Conservation (phyloP, 2,113 vertebrate species). For the Planiliza haematocheilus region DNA sequence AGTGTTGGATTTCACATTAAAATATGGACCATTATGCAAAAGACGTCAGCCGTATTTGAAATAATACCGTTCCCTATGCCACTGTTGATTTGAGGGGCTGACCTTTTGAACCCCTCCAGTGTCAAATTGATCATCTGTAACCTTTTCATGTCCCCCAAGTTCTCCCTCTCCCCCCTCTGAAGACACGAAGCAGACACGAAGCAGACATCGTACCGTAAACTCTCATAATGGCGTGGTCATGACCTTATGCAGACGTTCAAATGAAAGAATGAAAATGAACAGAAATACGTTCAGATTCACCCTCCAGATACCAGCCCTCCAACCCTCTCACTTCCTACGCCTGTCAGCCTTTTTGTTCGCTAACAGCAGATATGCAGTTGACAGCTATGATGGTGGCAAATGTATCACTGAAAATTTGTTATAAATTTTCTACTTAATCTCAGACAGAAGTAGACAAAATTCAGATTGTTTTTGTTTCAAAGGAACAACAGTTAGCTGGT, state of each 20-base stretch:
- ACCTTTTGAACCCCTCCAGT: constrained; percentile 73
- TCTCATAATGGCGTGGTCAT: constrained; percentile 43
- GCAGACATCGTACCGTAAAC: constrained; percentile 38
- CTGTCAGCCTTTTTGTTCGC: neutral
- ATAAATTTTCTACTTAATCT: neutral
- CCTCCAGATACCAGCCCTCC: neutral
- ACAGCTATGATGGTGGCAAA: neutral
- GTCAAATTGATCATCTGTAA: constrained; percentile 75
- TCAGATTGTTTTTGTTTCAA: no score
- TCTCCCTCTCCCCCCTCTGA: neutral
- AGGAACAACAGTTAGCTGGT: no score
- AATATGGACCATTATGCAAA: constrained; percentile 59
- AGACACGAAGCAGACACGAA: constrained; percentile 48
- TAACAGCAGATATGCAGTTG: neutral
- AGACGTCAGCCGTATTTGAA: constrained; percentile 52
- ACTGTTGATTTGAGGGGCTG: constrained; percentile 59
- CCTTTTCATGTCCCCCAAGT: constrained; percentile 67
- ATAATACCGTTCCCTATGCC: constrained; percentile 53
- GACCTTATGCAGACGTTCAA: constrained; percentile 50
- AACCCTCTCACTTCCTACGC: neutral
- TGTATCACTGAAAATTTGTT: no score
- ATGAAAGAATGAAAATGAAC: constrained; percentile 29
- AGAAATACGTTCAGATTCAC: constrained; percentile 18
- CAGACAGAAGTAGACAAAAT: no score
- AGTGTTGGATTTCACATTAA: constrained; percentile 58